Percentiles rank a stretch among this genome's conserved stretches.
Evolutionary conservation across 2,113 vertebrate genomes (phyloP).

Genomic region (Pterocles gutturalis): DNA sequence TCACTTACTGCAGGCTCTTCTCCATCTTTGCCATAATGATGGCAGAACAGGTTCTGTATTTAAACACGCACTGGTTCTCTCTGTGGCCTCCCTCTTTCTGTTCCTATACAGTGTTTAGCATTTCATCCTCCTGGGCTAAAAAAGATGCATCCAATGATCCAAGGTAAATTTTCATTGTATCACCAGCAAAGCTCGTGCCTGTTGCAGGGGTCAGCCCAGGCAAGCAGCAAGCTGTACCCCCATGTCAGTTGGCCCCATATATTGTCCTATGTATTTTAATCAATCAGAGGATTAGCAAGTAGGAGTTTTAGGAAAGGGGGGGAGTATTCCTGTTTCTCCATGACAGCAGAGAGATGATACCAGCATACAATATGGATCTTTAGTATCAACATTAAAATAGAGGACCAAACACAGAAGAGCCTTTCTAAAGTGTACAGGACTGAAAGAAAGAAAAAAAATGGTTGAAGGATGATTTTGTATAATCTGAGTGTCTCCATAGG

Average conservation of each 20-base stretch:
- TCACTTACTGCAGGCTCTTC: not conserved
- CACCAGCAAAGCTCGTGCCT: not conserved
- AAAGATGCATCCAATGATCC: not conserved
- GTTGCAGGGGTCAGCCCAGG: not conserved
- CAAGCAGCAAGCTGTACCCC: not conserved
- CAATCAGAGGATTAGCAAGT: not conserved
- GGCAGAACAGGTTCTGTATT: not conserved
- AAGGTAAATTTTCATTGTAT: not conserved
- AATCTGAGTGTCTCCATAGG: not conserved
- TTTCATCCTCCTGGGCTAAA: not conserved
- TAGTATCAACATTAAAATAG: not conserved
- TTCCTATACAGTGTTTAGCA: not conserved
- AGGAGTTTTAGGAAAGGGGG: not conserved
- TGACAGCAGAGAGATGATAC: not conserved
- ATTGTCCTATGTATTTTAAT: not conserved
- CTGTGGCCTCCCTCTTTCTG: not conserved
- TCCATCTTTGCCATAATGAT: not conserved
- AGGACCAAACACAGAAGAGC: not conserved
- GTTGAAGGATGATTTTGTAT: not conserved
- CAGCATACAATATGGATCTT: not conserved
- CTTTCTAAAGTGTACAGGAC: not conserved
- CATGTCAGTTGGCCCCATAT: not conserved
- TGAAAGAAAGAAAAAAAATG: not conserved
- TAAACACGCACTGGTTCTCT: not conserved
- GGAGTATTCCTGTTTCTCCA: not conserved